A percentile compares a stretch with the other conserved stretches of the same genome.
These are phyloP conservation scores for Collichthys lucidus DNA, from an alignment of 2,113 vertebrate genomes.

Conservation along the genomic window DNA sequence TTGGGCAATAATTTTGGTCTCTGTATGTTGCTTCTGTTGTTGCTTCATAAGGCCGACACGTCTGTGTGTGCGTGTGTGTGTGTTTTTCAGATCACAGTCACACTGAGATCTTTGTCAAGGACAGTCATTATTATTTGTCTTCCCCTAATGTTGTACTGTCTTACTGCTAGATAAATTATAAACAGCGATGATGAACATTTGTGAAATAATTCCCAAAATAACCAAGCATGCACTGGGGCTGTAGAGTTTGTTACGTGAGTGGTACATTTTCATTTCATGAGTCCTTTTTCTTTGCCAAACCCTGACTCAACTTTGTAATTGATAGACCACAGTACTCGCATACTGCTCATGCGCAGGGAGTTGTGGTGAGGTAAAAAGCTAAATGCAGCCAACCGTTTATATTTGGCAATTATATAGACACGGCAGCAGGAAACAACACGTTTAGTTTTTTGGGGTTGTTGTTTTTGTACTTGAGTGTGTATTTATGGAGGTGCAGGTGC, in stretches of 20 bases:
- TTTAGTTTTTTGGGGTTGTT: background rate
- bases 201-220: background rate
- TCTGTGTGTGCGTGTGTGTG: background rate
- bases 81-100: background rate
- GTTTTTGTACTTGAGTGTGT: constrained; percentile 17
- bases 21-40: background rate
- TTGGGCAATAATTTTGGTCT: background rate
- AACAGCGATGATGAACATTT: background rate
- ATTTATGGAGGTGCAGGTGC: constrained; percentile 33
- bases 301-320: constrained; percentile 19
- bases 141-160: background rate
- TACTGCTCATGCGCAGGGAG: background rate
- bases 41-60: background rate
- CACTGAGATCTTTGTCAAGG: background rate
- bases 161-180: constrained; percentile 5
- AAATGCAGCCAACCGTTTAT: background rate
- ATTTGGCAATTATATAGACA: background rate
- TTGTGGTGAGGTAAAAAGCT: constrained; percentile 8
- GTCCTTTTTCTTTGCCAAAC: constrained; percentile 17
- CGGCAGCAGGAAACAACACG: background rate
- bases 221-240: background rate
- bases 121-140: background rate
- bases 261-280: background rate
- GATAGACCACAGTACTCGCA: background rate
- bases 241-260: background rate